Base-by-base conservation (phyloP, 2,888 invertebrate species). In the Poecilus cupreus region DNA sequence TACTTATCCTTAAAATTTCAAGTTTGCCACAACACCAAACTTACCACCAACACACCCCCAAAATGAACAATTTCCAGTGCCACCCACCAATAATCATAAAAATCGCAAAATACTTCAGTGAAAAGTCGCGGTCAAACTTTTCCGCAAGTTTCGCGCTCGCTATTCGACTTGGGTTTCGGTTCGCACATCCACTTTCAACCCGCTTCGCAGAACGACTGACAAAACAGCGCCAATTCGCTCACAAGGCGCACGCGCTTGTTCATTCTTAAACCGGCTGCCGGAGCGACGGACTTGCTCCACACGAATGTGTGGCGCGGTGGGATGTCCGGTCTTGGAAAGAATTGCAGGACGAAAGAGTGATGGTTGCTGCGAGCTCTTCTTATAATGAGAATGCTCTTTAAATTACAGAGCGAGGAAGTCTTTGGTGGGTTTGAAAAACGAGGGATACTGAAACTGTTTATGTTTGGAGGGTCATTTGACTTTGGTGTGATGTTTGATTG, bases 101-200 rank as follows among this genome's bases (percentile, higher is more conserved):
- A 43, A n/a, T 43, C 43, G 13, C 13, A 43, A 43, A 8, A 43
- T 3, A 43, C n/a, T 10, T 43, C 4, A 8, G 8, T 0, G 43
- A 18, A 51, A 51, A 51, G 18, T 13, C 57, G 24, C 24, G 24
- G n/a, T 2, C 5, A 16, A 68, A 1, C 18, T 37, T 37, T n/a
- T 3, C 32, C 60, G 13, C 24, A 24, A 22, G 16, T 68, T 18
- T 32, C 37, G 10, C 26, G 22, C 24, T 4, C 32, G 37, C 37
- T 11, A 5, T 18, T 8, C 37, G 64, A 32, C 37, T 13, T 32
- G 26, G 24, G 13, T 32, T 3, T 26, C 26, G 5, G 49, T 49
- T 49, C 18, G 32, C 37, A 68, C 64, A 68, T 37, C 64, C 64
- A 68, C 64, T 68, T n/a, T 32, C 64, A 18, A 16, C 37, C 64